Evolutionary conservation across 2,797 vertebrate genomes (phyloP).

Genomic region (Lithobates sylvaticus): DNA sequence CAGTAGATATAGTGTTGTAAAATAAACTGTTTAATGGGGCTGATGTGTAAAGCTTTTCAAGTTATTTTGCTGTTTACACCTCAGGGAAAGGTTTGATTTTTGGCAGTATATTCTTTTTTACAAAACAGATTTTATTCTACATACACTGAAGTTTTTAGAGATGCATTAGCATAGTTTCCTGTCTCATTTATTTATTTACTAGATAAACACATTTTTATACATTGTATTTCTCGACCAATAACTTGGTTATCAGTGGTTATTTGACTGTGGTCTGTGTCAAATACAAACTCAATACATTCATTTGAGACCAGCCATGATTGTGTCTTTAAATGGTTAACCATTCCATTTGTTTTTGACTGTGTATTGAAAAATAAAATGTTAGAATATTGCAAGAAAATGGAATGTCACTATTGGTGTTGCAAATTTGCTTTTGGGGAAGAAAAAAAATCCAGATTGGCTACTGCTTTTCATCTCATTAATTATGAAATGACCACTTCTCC

Average conservation of each 20-base stretch:
- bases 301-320: conserved; percentile 7
- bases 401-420: conserved; percentile 38
- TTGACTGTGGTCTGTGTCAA: neutral
- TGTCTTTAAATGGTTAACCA: conserved; percentile 13
- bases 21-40: conserved; percentile 99
- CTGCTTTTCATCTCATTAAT: neutral
- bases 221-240: neutral
- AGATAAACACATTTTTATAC: neutral
- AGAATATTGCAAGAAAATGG: neutral
- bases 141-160: conserved; percentile 23
- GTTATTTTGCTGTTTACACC: conserved; percentile 88
- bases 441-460: neutral
- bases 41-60: conserved; percentile 90
- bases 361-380: neutral
- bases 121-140: conserved; percentile 70
- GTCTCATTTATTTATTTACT: conserved; percentile 23
- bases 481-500: too few species aligned
- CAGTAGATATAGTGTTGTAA: conserved; percentile 99
- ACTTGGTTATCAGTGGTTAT: neutral
- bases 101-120: conserved; percentile 76
- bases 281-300: neutral
- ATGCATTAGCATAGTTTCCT: neutral
- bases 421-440: conserved; percentile 15
- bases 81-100: conserved; percentile 85
- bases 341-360: conserved; percentile 18